Conservation (phyloP, 1,140 invertebrate genomes). For the Rhizoglyphus robini region DNA sequence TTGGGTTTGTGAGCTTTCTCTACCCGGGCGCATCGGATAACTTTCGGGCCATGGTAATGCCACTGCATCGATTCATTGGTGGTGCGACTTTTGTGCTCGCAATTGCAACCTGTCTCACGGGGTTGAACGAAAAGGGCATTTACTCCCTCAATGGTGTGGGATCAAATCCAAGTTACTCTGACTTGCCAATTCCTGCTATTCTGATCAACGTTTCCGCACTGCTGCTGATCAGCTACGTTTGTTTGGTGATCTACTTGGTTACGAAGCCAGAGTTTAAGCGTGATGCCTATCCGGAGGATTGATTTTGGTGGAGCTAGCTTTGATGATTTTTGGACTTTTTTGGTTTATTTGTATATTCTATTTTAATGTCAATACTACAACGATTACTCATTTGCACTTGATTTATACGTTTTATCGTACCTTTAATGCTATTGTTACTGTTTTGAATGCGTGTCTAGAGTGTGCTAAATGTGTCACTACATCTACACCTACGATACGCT, state of each 20-base stretch:
- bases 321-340: too few species aligned
- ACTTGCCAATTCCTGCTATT: neutral
- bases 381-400: too few species aligned
- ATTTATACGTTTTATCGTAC: too few species aligned
- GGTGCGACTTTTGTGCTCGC: constrained; percentile 54
- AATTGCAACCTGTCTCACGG: constrained; percentile 53
- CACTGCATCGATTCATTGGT: constrained; percentile 68
- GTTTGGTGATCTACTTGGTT: constrained; percentile 14
- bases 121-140: constrained; percentile 67
- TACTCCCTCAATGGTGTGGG: constrained; percentile 50
- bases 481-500: too few species aligned
- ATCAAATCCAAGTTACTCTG: neutral
- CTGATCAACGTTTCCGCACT: constrained; percentile 17
- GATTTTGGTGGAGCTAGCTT: too few species aligned
- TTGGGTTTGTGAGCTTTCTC: constrained; percentile 25
- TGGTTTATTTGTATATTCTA: too few species aligned
- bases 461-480: too few species aligned
- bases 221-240: neutral
- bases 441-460: too few species aligned
- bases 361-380: too few species aligned
- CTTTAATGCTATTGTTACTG: too few species aligned
- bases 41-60: constrained; percentile 49
- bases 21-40: constrained; percentile 23
- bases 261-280: constrained; percentile 13
- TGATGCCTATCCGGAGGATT: constrained; percentile 56